Evolutionary conservation across 2,797 vertebrate species (phyloP), one percentile per base, ranked within the genome.

Genomic region (Myotis planiceps): DNA sequence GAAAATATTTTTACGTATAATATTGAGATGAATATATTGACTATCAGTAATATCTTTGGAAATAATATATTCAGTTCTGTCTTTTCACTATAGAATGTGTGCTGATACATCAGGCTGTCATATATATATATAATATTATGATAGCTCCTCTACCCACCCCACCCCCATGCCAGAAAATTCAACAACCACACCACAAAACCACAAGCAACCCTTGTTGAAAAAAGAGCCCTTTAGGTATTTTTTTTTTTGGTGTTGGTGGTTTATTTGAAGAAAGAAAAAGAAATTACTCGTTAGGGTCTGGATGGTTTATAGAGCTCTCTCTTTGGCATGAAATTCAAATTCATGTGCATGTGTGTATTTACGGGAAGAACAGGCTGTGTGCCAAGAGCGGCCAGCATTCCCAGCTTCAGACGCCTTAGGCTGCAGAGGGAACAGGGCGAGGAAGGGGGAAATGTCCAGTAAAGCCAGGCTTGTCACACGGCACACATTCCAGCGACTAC

Each of bases 251-350:
- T 86, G 19, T 8, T 71, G 18, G 23, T 87, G n/a, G 25, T 97
- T 95, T 90, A 34, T 92, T 90, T 95, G 34, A 93, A 88, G 75
- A 90, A 78, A 32, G 39, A 60, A 68, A 94, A 65, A 88, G 71
- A 42, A 45, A 37, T 66, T 63, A 69, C 32, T 90, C 6, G 1
- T 90, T 85, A 45, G 55, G 13, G 58, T 66, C n/a, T 37, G 15
- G 72, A 14, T 42, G 49, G 15, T 88, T 53, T 81, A 21, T 45
- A 69, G 90, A 82, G 23, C 69, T 86, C 27, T 93, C 39, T 74
- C 42, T 92, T 12, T 47, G 66, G 51, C 37, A 27, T 83, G 82
- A 69, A 42, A 58, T 80, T 51, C 0, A 9, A 81, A 58, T 78
- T 9, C 29, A 25, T 39, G 29, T 82, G 19, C 53, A 12, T 16